These are phyloP conservation scores for Lycaon pictus DNA, from an alignment of 2,113 vertebrate species.

Conservation along the genomic window DNA sequence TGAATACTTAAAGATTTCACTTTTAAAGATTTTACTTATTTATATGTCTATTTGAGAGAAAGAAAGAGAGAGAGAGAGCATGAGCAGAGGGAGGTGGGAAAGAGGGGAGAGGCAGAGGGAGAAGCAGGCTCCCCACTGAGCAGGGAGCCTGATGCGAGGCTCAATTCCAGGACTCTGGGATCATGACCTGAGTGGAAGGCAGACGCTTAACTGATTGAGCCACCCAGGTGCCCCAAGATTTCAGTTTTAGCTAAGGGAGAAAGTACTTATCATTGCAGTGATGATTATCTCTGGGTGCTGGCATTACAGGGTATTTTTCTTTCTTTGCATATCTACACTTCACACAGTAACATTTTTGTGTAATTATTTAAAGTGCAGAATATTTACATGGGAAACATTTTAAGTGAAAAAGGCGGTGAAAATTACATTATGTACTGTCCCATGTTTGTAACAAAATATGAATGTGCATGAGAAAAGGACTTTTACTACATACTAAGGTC, in stretches of 20 bases:
- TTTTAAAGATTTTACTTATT: neutral
- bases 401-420: neutral
- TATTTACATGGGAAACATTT: neutral
- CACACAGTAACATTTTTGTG: neutral
- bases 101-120: too few relatives aligned
- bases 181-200: too few relatives aligned
- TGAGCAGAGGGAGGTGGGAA: too few relatives aligned
- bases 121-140: too few relatives aligned
- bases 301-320: neutral
- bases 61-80: too few relatives aligned
- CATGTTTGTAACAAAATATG: slow-evolving; percentile 17
- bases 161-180: too few relatives aligned
- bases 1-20: neutral
- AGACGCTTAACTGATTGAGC: too few relatives aligned
- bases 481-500: neutral
- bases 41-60: too few relatives aligned
- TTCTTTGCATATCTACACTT: neutral
- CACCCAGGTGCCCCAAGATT: neutral
- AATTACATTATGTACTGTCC: neutral
- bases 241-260: neutral
- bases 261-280: neutral
- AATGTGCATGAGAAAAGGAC: neutral
- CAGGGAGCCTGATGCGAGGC: too few relatives aligned
- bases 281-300: neutral
- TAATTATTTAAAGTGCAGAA: neutral